Conservation (phyloP, 2,888 invertebrate genomes). For the Smittia sp. region DNA sequence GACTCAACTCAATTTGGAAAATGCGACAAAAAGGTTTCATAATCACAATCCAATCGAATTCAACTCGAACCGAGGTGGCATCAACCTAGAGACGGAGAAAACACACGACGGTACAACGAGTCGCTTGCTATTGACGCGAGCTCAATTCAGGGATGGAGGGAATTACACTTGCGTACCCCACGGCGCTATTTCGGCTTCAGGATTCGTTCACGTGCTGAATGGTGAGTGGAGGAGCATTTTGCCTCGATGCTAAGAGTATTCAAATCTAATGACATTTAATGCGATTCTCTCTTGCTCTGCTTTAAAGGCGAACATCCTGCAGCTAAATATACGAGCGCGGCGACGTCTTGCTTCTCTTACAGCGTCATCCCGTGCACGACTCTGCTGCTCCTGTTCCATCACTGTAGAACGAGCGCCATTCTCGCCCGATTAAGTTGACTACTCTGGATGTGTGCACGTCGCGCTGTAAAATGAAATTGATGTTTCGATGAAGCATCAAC, state of each 20-base stretch:
- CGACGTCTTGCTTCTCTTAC: neutral
- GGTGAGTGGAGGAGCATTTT: conserved; percentile 57
- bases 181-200: conserved; percentile 77
- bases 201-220: conserved; percentile 80
- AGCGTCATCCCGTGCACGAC: conserved; percentile 31
- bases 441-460: conserved; percentile 12
- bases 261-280: neutral
- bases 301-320: conserved; percentile 33
- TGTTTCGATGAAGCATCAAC: conserved; percentile 16
- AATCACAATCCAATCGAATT: conserved; percentile 78
- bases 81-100: conserved; percentile 86
- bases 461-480: conserved; percentile 34
- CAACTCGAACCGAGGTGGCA: conserved; percentile 79
- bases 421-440: conserved; percentile 27
- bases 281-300: neutral
- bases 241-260: neutral
- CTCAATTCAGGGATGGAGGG: conserved; percentile 79
- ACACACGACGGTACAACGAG: conserved; percentile 82
- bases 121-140: conserved; percentile 79
- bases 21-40: conserved; percentile 67
- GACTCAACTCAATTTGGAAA: neutral
- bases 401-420: conserved; percentile 9
- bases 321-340: conserved; percentile 27
- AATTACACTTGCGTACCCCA: conserved; percentile 88
- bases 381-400: conserved; percentile 21